Evolutionary conservation across 2,888 invertebrate species (phyloP), one percentile per base, ranked within the genome.

Genomic region (Dolomedes plantarius): DNA sequence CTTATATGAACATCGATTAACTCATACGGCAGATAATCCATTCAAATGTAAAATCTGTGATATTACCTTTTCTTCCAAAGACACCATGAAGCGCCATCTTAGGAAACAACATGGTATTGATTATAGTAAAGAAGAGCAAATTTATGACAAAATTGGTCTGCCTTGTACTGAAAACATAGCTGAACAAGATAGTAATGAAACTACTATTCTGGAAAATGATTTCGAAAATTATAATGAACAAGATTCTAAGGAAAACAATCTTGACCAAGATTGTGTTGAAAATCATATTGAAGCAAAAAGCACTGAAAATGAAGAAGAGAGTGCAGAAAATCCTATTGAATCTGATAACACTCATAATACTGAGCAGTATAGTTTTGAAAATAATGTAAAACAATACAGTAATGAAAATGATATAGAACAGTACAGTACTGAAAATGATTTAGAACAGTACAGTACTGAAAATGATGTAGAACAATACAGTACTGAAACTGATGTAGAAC

Each of bases 21-120:
- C 72, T 27, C 79, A 80, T 50, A 67, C 65, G 27, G 65, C 72
- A 16, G 72, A 73, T n/a, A 80, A 80, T 32, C 79, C 79, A 27
- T 80, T 80, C 27, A 16, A 50, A 41, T 80, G 79, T n/a, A 50
- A 65, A n/a, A 46, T 65, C 11, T 80, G 79, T 19, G 13, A 67
- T 7, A 0, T 36, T 0, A 19, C 39, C 5, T 80, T 80, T 65
- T 29, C 72, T 27, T 80, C 72, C 1, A 80, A 72, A 19, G 46
- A 80, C 23, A 65, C 27, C 0, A 80, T 80, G 79, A 80, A 67
- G n/a, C 65, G 72, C 0, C 79, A 80, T 46, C 50, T 80, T n/a
- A 64, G 67, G 9, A 73, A 23, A 0, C 72, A 50, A 0, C 79
- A 80, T 50, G 29, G 29, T 5, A 3, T 3, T 3, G 28, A 65